These are phyloP conservation scores for Manis pentadactyla DNA, from an alignment of 2,797 vertebrate species.

Conservation along the genomic window DNA sequence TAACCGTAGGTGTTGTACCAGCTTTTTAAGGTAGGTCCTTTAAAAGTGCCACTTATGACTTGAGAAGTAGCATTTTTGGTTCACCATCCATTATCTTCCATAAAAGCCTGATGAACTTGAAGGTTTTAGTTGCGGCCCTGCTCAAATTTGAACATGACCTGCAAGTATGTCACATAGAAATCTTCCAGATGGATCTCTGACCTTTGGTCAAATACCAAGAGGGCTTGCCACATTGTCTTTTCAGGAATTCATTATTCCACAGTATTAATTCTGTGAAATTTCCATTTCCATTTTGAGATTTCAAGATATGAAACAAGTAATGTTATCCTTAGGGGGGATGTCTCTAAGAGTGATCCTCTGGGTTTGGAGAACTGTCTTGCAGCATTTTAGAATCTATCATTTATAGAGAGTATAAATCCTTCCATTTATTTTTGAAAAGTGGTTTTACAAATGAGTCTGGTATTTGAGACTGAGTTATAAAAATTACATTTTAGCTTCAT, in stretches of 20 bases:
- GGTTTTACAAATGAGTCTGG: background rate
- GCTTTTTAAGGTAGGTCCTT: constrained; percentile 10
- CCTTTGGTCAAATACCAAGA: background rate
- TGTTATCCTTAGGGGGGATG: background rate
- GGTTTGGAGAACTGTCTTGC: background rate
- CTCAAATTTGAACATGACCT: background rate
- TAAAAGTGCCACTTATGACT: constrained; percentile 34
- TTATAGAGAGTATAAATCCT: background rate
- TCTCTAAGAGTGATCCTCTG: background rate
- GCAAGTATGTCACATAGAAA: background rate
- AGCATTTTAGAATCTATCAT: background rate
- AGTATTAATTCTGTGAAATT: background rate
- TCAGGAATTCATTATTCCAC: background rate
- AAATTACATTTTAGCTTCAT: constrained; percentile 56
- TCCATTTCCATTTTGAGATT: constrained; percentile 13
- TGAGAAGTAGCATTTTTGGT: constrained; percentile 17
- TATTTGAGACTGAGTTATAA: constrained; percentile 55
- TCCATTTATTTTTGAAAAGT: constrained; percentile 25
- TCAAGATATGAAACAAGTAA: constrained; percentile 5
- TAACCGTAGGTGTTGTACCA: background rate
- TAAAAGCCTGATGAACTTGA: background rate
- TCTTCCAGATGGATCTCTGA: background rate
- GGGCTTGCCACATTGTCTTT: accelerated
- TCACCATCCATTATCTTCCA: background rate
- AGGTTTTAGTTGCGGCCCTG: background rate